Conservation (phyloP, 53 echinoderm and acorn worm genomes). For the Holothuria leucospilota region DNA sequence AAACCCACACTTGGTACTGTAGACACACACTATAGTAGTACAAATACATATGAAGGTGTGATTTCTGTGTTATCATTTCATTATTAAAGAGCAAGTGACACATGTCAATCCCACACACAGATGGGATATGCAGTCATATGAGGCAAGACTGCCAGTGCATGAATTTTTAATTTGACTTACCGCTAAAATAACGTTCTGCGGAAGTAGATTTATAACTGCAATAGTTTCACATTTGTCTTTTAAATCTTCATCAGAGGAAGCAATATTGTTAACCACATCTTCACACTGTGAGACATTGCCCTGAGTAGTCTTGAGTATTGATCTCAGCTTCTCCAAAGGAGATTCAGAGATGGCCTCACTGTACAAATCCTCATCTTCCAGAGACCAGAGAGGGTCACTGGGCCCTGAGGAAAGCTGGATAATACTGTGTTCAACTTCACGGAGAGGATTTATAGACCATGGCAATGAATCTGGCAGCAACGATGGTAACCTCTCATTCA, state of each 20-base stretch:
- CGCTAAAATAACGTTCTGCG: background rate
- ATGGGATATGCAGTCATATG: too few relatives aligned
- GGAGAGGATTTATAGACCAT: too few relatives aligned
- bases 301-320: background rate
- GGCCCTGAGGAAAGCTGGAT: conserved; percentile 24
- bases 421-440: conserved; percentile 6
- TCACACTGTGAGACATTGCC: background rate
- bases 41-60: too few relatives aligned
- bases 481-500: too few relatives aligned
- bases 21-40: too few relatives aligned
- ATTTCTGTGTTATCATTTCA: too few relatives aligned
- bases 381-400: background rate
- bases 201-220: conserved; percentile 9
- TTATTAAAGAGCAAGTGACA: too few relatives aligned
- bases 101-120: too few relatives aligned
- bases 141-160: too few relatives aligned
- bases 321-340: too few relatives aligned
- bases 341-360: background rate
- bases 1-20: too few relatives aligned
- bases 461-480: too few relatives aligned
- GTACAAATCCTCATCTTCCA: conserved; percentile 17
- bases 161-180: background rate
- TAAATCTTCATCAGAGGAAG: background rate
- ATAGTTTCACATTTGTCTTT: background rate
- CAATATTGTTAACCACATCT: background rate